A percentile compares a stretch with the other conserved stretches of the same genome.
These are phyloP conservation scores for Drosophila hydei DNA, from an alignment of 1,140 invertebrate genomes.

Conservation along the genomic window DNA sequence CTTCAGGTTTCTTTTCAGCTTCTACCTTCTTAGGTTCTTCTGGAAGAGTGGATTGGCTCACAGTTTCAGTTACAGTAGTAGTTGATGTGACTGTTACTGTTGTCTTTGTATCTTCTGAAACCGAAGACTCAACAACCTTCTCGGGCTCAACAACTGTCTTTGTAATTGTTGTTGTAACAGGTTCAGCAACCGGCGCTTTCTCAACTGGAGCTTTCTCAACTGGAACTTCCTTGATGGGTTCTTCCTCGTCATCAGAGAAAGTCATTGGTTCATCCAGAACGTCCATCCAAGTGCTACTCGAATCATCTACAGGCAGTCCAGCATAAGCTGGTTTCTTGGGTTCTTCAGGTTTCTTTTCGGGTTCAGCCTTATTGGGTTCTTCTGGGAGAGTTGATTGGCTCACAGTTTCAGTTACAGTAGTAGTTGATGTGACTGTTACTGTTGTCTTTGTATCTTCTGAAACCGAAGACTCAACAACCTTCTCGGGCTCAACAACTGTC, in stretches of 20 bases:
- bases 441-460: too few relatives aligned
- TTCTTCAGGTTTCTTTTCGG: too few relatives aligned
- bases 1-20: conserved; percentile 17
- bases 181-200: conserved; percentile 1
- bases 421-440: too few relatives aligned
- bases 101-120: conserved; percentile 7
- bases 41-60: not conserved
- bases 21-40: conserved; percentile 3
- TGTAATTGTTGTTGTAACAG: not conserved
- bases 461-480: too few relatives aligned
- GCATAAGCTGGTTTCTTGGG: too few relatives aligned
- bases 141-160: conserved; percentile 6
- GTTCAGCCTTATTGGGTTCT: too few relatives aligned
- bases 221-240: conserved; percentile 6
- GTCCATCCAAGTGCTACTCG: not conserved
- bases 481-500: too few relatives aligned
- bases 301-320: not conserved
- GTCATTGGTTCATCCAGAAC: not conserved
- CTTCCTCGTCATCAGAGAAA: conserved; percentile 83
- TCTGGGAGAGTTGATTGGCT: too few relatives aligned
- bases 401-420: too few relatives aligned
- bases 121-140: not conserved
- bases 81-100: conserved; percentile 18
- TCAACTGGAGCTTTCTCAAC: not conserved
- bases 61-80: conserved; percentile 37